These are phyloP conservation scores for Himalopsyche japonica DNA, from an alignment of 2,888 invertebrate species.

Conservation along the genomic window DNA sequence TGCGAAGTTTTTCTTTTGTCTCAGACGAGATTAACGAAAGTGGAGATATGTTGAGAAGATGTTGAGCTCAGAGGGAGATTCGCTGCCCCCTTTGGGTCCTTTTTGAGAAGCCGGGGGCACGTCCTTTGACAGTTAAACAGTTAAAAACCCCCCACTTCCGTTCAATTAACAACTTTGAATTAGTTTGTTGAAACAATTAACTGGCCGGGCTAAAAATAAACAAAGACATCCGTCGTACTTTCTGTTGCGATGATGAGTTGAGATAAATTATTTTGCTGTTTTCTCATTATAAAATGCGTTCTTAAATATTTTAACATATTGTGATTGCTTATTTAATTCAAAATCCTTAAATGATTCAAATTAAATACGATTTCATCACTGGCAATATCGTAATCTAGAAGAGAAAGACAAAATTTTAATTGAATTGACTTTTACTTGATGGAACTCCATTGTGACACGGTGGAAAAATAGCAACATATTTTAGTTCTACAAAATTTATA, in stretches of 20 bases:
- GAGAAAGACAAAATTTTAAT: too few species aligned
- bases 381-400: too few species aligned
- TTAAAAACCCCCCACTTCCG: background rate
- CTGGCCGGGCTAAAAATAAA: background rate
- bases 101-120: background rate
- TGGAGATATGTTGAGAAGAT: background rate
- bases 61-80: background rate
- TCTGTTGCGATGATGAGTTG: background rate
- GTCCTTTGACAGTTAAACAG: background rate
- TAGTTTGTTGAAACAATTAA: slow-evolving; percentile 3
- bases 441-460: too few species aligned
- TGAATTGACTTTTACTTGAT: too few species aligned
- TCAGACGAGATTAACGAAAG: background rate
- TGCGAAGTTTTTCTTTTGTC: background rate
- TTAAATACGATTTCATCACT: too few species aligned
- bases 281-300: background rate
- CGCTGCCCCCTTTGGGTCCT: background rate
- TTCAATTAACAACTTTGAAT: slow-evolving; percentile 4
- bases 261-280: background rate
- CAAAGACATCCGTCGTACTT: background rate
- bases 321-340: too few species aligned
- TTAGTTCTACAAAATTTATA: too few species aligned
- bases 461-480: too few species aligned
- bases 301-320: too few species aligned
- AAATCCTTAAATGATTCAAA: too few species aligned